These are phyloP conservation scores for Murina feae DNA, from an alignment of 2,113 vertebrate species.

Conservation along the genomic window DNA sequence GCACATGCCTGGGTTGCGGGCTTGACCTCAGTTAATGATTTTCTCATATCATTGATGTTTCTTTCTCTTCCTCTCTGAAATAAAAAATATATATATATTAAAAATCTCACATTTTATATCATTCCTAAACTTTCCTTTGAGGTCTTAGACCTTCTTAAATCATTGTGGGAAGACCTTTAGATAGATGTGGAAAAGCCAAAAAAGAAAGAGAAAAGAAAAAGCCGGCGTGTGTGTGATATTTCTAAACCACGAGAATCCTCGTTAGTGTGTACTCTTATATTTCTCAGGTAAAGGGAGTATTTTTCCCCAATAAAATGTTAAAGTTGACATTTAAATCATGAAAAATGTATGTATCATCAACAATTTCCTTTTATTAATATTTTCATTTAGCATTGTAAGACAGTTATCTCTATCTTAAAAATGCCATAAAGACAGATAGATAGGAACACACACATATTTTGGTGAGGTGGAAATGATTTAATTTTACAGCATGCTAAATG, in stretches of 20 bases:
- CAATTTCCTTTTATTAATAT: neutral
- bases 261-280: neutral
- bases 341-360: neutral
- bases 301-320: neutral
- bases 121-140: neutral
- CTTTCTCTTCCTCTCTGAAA: too few relatives aligned
- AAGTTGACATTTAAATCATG: constrained; percentile 18
- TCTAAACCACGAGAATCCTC: neutral
- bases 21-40: too few relatives aligned
- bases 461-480: constrained; percentile 1
- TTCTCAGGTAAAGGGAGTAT: neutral
- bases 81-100: too few relatives aligned
- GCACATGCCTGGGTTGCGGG: too few relatives aligned
- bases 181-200: neutral
- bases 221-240: neutral
- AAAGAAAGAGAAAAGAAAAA: too few relatives aligned
- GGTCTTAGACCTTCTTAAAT: neutral
- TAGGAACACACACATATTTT: neutral
- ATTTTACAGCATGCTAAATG: neutral
- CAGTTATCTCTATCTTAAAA: neutral
- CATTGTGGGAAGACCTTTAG: neutral
- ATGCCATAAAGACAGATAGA: neutral
- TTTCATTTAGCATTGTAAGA: neutral
- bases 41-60: too few relatives aligned
- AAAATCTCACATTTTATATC: neutral